These are phyloP conservation scores for Callipepla squamata DNA, from an alignment of 2,113 vertebrate species.

Conservation along the genomic window DNA sequence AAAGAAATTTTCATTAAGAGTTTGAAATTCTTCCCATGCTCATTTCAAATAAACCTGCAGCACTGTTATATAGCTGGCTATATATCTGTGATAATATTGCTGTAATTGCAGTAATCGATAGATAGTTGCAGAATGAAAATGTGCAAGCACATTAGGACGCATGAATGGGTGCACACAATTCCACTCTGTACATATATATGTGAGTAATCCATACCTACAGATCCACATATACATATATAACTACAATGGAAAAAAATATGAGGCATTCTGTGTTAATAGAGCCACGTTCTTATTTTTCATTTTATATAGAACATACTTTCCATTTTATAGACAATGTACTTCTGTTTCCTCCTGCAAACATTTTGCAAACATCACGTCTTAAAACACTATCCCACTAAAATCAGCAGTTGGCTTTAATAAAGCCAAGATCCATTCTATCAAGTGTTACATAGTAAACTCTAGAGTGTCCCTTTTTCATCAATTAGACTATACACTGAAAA, in stretches of 20 bases:
- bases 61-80: neutral
- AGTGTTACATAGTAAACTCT: neutral
- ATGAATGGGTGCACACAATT: neutral
- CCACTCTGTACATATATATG: neutral
- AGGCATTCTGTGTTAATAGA: neutral
- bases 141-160: neutral
- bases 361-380: neutral
- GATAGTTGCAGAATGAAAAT: neutral
- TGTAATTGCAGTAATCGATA: slow-evolving; percentile 15
- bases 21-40: slow-evolving; percentile 31
- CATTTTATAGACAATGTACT: neutral
- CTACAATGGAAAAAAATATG: neutral
- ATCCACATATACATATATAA: neutral
- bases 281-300: neutral
- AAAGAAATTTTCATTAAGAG: slow-evolving; percentile 38
- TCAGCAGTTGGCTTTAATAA: neutral
- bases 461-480: neutral
- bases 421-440: neutral
- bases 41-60: slow-evolving; percentile 42
- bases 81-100: slow-evolving; percentile 23
- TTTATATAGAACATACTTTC: neutral
- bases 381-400: neutral
- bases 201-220: neutral
- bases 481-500: neutral
- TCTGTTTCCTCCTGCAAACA: neutral